phyloP scores from a whole-genome alignment of 2,113 vertebrate species.

The Tylochromis polylepis region DNA sequence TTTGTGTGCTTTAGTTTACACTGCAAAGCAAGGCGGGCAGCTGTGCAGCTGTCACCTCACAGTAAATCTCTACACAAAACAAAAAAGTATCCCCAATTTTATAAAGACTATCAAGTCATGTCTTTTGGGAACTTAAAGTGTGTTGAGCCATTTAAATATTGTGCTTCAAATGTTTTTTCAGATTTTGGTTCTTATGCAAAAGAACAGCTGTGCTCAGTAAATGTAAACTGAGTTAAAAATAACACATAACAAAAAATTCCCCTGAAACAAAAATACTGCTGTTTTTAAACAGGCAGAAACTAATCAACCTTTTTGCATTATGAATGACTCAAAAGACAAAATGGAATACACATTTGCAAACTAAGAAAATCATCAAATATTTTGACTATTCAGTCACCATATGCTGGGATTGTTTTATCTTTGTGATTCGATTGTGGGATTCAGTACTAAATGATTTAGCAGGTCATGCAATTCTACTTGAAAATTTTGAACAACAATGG shows the following conservation, averaged over 20 bases:
- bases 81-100: background rate
- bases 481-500: background rate
- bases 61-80: background rate
- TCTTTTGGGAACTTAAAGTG: background rate
- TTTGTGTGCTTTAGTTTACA: background rate
- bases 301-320: background rate
- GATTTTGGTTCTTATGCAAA: background rate
- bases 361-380: background rate
- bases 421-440: background rate
- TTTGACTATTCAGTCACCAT: background rate
- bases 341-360: background rate
- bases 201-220: background rate
- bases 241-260: background rate
- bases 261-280: background rate
- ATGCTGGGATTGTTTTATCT: background rate
- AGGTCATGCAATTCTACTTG: background rate
- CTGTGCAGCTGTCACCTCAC: background rate
- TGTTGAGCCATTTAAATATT: background rate
- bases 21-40: background rate
- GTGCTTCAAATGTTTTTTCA: background rate
- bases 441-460: background rate
- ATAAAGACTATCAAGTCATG: background rate
- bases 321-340: background rate
- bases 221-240: background rate
- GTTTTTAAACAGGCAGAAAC: background rate